Percentiles rank a stretch among this genome's conserved stretches.
phyloP scores from a whole-genome alignment of 2,113 vertebrate species.

The Protomyctophum bolini region DNA sequence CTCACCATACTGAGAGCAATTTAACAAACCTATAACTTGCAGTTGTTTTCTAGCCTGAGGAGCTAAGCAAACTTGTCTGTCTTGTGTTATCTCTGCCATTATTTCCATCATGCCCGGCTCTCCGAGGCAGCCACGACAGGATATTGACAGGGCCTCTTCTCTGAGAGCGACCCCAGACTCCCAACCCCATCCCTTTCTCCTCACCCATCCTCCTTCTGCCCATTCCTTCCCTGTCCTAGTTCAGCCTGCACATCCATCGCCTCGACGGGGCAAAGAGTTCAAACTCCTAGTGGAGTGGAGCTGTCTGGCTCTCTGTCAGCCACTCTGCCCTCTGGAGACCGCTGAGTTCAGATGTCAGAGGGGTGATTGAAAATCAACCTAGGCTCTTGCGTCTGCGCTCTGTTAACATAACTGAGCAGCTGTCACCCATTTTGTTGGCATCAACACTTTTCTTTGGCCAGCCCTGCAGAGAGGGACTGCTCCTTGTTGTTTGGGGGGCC shows the following conservation, averaged over 20 bases:
- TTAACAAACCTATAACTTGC: constrained; percentile 21
- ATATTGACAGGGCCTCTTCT: constrained; percentile 66
- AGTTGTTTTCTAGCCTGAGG: constrained; percentile 39
- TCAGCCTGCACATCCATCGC: constrained; percentile 41
- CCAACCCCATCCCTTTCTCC: constrained; percentile 25
- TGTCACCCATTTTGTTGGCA: constrained; percentile 76
- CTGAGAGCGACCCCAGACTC: constrained; percentile 9
- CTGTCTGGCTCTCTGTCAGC: constrained; percentile 66
- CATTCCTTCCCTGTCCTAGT: constrained; percentile 14
- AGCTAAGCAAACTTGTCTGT: constrained; percentile 53
- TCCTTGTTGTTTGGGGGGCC: constrained; percentile 45
- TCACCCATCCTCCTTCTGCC: constrained; percentile 24
- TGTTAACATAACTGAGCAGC: constrained; percentile 73
- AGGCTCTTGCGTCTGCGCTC: constrained; percentile 42
- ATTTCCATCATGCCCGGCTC: constrained; percentile 44
- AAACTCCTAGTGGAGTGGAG: constrained; percentile 59
- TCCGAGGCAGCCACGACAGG: constrained; percentile 63
- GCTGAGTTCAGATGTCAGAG: constrained; percentile 66
- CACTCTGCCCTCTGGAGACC: constrained; percentile 24
- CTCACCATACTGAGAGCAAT: constrained; percentile 20
- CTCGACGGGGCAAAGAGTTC: constrained; percentile 66
- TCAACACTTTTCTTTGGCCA: constrained; percentile 71
- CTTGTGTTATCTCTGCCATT: constrained; percentile 62
- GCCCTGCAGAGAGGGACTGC: constrained; percentile 64
- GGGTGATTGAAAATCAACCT: constrained; percentile 61